Conservation (phyloP, 2,113 vertebrate genomes). For the Oryzias javanicus region DNA sequence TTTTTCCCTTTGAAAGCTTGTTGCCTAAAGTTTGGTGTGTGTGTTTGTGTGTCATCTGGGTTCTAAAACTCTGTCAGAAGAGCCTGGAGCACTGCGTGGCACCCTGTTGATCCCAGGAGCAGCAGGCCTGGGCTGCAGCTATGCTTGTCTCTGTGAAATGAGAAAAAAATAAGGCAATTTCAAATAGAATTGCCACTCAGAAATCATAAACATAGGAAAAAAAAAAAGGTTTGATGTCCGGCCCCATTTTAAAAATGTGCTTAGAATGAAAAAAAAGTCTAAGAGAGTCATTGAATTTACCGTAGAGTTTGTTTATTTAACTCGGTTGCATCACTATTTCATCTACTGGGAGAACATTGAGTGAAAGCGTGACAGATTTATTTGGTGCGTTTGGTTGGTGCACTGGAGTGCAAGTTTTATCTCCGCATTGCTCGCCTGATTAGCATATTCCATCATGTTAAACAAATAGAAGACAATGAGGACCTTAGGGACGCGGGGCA, state of each 20-base stretch:
- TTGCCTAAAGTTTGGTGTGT: background rate
- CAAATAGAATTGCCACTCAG: slow-evolving; percentile 40
- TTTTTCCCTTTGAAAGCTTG: slow-evolving; percentile 1
- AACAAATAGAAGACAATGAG: slow-evolving; percentile 73
- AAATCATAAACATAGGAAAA: slow-evolving; percentile 42
- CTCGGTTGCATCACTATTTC: slow-evolving; percentile 27
- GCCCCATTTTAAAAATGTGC: slow-evolving; percentile 20
- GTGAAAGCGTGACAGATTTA: slow-evolving; percentile 51
- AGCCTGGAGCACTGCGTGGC: background rate
- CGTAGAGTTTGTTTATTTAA: slow-evolving; percentile 34
- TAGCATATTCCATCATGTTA: slow-evolving; percentile 76
- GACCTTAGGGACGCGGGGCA: slow-evolving; percentile 48
- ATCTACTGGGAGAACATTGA: slow-evolving; percentile 49
- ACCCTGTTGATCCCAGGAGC: slow-evolving; percentile 26
- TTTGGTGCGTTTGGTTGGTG: slow-evolving; percentile 22
- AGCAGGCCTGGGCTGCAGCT: slow-evolving; percentile 5
- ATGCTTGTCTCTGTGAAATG: slow-evolving; percentile 29
- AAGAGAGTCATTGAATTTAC: slow-evolving; percentile 21
- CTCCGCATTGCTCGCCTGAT: slow-evolving; percentile 40
- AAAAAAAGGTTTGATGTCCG: slow-evolving; percentile 31
- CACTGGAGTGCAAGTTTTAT: slow-evolving; percentile 25
- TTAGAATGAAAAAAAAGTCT: slow-evolving; percentile 2
- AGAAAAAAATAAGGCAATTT: slow-evolving; percentile 29
- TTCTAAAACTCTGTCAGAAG: slow-evolving; percentile 37
- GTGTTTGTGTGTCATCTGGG: background rate